Base-by-base conservation (phyloP, 1,140 invertebrate species). In the Cotesia vestalis region DNA sequence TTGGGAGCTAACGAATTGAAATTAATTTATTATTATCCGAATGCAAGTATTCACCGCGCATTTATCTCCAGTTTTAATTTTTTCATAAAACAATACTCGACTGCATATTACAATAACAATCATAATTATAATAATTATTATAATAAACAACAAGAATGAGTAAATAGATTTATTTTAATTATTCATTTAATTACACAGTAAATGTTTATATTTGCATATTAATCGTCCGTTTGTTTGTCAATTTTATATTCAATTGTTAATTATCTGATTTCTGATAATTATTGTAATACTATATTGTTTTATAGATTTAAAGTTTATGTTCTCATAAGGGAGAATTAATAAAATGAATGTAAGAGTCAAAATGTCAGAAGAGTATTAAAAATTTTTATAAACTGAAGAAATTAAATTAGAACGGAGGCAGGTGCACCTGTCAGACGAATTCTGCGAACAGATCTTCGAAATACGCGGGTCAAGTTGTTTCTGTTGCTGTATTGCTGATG, bases 1-100 rank as follows among this genome's bases (percentile, higher is more conserved):
- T 71, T 63, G 69, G 34, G 4, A 40, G 12, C n/a, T 36, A 63
- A 62, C 51, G 60, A 71, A 17, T 62, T 63, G 60, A 20, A 71
- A 71, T 63, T 71, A 63, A 71, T 71, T 61, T 36, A 14, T 63
- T 61, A 46, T 36, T 27, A 27, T 27, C 27, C 27, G 40, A 38
- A 38, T 46, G 46, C 63, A 38, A 38, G 9, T 63, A 52, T 14
- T 20, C 34, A 1, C 36, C 27, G 1, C 27, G 27, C 27, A 27
- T 46, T 11, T 46, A 46, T 40, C 40, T 46, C 40, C 2, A 46
- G 36, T 17, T 46, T 60, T 6, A 12, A 69, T 27, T 27, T 27
- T 27, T 27, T 27, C 1, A 27, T 27, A 27, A 27, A 27, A 27
- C 27, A 27, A 27, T 27, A 27, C 27, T 27, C 27, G 27, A 27